phyloP scores from a whole-genome alignment of 64 coral and sea anemone species.

The Cladopsammia gracilis region DNA sequence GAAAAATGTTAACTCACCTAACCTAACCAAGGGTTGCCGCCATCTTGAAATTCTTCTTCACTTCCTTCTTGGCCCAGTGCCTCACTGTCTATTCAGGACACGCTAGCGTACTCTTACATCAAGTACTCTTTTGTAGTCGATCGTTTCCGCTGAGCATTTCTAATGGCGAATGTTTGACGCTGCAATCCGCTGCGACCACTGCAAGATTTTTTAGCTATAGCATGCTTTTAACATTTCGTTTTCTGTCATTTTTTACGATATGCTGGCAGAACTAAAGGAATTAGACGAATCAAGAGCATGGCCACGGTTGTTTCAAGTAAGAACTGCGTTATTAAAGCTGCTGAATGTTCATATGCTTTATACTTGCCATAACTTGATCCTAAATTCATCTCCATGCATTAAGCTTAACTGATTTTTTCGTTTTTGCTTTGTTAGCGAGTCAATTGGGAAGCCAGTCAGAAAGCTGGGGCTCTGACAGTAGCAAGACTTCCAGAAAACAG shows the following conservation, averaged over 20 bases:
- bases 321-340: not conserved
- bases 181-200: too few species aligned
- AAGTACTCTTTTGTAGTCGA: not conserved
- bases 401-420: not conserved
- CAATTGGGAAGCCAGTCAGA: slow-evolving; percentile 82
- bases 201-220: not conserved
- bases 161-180: not conserved
- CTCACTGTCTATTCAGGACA: too few species aligned
- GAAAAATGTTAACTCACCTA: too few species aligned
- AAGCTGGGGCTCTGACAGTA: slow-evolving; percentile 74
- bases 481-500: slow-evolving; percentile 91
- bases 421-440: slow-evolving; percentile 44
- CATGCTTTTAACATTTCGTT: not conserved
- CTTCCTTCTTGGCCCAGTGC: too few species aligned
- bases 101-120: not conserved
- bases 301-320: slow-evolving; percentile 85
- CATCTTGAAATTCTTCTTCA: too few species aligned
- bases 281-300: slow-evolving; percentile 79
- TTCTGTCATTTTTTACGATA: slow-evolving; percentile 30
- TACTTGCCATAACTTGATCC: not conserved
- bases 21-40: too few species aligned
- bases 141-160: not conserved
- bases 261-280: slow-evolving; percentile 85
- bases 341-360: not conserved
- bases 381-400: not conserved